These are phyloP conservation scores for Tromatobia lineatoria DNA, from an alignment of 2,888 invertebrate species.

Conservation along the genomic window DNA sequence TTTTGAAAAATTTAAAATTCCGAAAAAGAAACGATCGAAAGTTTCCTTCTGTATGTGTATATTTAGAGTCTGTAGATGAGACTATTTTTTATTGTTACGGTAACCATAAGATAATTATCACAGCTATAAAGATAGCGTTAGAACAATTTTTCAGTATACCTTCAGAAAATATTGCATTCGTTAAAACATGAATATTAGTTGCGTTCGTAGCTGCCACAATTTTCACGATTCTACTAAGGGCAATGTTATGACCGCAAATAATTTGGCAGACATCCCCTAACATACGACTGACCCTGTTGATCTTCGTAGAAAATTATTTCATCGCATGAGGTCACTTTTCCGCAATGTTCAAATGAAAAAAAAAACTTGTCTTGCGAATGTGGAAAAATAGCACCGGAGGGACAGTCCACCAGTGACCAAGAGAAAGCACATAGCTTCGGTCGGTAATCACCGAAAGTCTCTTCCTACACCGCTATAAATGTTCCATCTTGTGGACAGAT, in stretches of 20 bases:
- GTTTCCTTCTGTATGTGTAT: too few relatives aligned
- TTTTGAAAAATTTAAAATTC: too few relatives aligned
- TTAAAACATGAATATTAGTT: too few relatives aligned
- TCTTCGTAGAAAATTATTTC: slow-evolving; percentile 1
- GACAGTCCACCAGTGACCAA: neutral
- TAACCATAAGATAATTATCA: too few relatives aligned
- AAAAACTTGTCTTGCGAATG: neutral
- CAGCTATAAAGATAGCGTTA: too few relatives aligned
- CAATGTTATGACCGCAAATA: neutral
- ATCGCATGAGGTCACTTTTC: neutral
- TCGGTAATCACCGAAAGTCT: slow-evolving; percentile 41
- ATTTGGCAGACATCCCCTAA: neutral
- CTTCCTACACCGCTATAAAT: slow-evolving; percentile 29
- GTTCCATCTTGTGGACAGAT: slow-evolving; percentile 13
- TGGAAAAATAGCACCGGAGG: neutral
- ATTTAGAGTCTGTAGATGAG: too few relatives aligned
- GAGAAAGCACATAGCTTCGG: slow-evolving; percentile 15
- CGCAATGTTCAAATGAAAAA: neutral
- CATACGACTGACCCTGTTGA: neutral
- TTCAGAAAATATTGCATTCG: too few relatives aligned
- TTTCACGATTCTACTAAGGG: too few relatives aligned
- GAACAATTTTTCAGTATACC: too few relatives aligned
- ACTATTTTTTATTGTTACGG: too few relatives aligned
- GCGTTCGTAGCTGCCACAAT: too few relatives aligned
- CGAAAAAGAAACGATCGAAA: too few relatives aligned